Conservation (phyloP, 2,797 vertebrate species). For the Emys orbicularis region DNA sequence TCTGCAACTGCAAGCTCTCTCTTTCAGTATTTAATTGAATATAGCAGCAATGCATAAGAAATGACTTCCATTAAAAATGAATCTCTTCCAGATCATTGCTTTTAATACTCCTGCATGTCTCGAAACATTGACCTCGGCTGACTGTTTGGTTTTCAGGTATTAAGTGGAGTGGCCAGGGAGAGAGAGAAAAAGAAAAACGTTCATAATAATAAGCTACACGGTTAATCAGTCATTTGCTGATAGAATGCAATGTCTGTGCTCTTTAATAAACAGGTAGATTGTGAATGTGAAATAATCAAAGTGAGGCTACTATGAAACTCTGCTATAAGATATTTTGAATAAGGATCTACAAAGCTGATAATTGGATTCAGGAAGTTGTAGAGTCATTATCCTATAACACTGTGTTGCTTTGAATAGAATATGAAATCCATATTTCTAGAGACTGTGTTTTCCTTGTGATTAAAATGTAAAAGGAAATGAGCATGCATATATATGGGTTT, state of each 20-base stretch:
- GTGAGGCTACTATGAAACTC: slow-evolving; percentile 59
- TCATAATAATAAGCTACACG: not conserved
- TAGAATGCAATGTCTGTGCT: slow-evolving; percentile 15
- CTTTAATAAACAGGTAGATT: slow-evolving; percentile 16
- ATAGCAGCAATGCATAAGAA: not conserved
- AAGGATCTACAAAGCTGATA: slow-evolving; percentile 73
- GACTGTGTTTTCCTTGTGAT: slow-evolving; percentile 51
- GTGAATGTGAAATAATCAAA: slow-evolving; percentile 31
- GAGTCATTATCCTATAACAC: slow-evolving; percentile 73
- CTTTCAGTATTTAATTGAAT: not conserved
- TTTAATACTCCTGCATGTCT: not conserved
- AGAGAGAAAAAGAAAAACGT: not conserved
- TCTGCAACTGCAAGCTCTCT: not conserved
- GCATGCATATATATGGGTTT: not conserved
- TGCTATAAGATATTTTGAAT: slow-evolving; percentile 45
- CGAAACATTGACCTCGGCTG: not conserved
- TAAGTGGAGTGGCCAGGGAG: not conserved
- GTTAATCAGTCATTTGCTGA: not conserved
- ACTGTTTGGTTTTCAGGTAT: not conserved
- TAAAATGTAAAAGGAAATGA: slow-evolving; percentile 53
- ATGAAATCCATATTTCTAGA: slow-evolving; percentile 65
- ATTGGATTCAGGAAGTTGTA: slow-evolving; percentile 78
- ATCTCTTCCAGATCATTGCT: not conserved
- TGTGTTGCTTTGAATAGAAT: slow-evolving; percentile 42
- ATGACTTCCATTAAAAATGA: not conserved